Conservation (phyloP, 2,113 vertebrate genomes). For the Mugil cephalus region DNA sequence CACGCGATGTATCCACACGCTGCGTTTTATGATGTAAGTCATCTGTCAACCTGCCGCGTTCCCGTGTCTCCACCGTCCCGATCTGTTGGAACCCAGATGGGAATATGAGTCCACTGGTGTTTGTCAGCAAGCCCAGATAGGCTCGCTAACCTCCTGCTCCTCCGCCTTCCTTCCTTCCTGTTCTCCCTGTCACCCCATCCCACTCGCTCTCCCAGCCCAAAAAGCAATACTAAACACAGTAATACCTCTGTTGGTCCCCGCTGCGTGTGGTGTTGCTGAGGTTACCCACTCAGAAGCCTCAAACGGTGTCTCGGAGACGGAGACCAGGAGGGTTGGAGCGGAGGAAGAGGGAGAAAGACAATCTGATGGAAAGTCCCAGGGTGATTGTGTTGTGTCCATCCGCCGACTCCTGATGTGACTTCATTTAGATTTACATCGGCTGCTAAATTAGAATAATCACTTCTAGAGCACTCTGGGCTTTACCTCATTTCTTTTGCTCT, state of each 20-base stretch:
- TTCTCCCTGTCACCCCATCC: slow-evolving; percentile 47
- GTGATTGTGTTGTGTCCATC: slow-evolving; percentile 92
- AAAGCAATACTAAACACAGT: slow-evolving; percentile 76
- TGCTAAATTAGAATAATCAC: slow-evolving; percentile 99
- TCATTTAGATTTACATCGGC: slow-evolving; percentile 99
- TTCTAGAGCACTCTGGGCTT: slow-evolving; percentile 90
- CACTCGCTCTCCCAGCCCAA: slow-evolving; percentile 46
- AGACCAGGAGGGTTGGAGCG: slow-evolving; percentile 44
- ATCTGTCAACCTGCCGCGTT: slow-evolving; percentile 55
- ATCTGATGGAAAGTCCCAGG: slow-evolving; percentile 66
- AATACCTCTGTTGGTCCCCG: slow-evolving; percentile 77
- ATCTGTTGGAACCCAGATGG: slow-evolving; percentile 68
- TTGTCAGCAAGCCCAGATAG: slow-evolving; percentile 64
- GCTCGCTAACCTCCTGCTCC: slow-evolving; percentile 62
- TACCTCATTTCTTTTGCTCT: slow-evolving; percentile 79
- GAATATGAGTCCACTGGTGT: slow-evolving; percentile 59
- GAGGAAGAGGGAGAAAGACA: slow-evolving; percentile 42
- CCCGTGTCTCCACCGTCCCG: slow-evolving; percentile 28
- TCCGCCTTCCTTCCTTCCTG: slow-evolving; percentile 37
- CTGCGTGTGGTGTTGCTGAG: slow-evolving; percentile 81
- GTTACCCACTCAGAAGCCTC: slow-evolving; percentile 80
- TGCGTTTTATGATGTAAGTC: slow-evolving; percentile 32
- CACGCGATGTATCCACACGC: neutral
- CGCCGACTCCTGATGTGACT: slow-evolving; percentile 89
- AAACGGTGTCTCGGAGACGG: slow-evolving; percentile 47